Percentiles rank a stretch among this genome's conserved stretches.
Conservation (phyloP, 37 sponge, comb jelly and placozoan species). For the Oopsacas minuta region DNA sequence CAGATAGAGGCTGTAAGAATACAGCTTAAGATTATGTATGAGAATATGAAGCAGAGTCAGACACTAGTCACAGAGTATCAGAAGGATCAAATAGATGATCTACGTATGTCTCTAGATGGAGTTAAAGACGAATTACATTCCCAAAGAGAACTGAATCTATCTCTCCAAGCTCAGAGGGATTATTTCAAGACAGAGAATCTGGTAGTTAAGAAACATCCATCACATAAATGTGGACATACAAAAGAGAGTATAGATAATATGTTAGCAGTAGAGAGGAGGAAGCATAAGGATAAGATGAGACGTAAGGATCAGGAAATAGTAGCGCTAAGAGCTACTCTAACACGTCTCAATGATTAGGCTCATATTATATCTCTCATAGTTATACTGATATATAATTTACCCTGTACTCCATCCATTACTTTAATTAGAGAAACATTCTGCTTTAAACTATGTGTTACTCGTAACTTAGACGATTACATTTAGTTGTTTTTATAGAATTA, state of each 20-base stretch:
- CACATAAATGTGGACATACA: neutral
- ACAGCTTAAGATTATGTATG: neutral
- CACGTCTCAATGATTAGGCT: neutral
- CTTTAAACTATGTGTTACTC: too few species aligned
- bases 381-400: too few species aligned
- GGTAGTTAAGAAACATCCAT: neutral
- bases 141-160: neutral
- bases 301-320: conserved; percentile 10
- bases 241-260: neutral
- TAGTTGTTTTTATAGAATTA: too few species aligned
- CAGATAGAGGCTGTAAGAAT: neutral
- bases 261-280: neutral
- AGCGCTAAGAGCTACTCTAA: neutral
- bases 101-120: neutral
- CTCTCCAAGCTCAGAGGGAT: neutral
- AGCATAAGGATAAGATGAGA: neutral
- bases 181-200: neutral
- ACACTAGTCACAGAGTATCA: neutral
- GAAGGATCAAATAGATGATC: neutral
- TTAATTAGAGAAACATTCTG: too few species aligned
- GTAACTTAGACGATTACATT: too few species aligned
- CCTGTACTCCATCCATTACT: too few species aligned
- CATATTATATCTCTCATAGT: too few species aligned
- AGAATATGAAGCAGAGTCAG: conserved; percentile 9
- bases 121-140: neutral